phyloP scores from a whole-genome alignment of 92 coral and sea anemone genomes.

The Porites cylindrica region DNA sequence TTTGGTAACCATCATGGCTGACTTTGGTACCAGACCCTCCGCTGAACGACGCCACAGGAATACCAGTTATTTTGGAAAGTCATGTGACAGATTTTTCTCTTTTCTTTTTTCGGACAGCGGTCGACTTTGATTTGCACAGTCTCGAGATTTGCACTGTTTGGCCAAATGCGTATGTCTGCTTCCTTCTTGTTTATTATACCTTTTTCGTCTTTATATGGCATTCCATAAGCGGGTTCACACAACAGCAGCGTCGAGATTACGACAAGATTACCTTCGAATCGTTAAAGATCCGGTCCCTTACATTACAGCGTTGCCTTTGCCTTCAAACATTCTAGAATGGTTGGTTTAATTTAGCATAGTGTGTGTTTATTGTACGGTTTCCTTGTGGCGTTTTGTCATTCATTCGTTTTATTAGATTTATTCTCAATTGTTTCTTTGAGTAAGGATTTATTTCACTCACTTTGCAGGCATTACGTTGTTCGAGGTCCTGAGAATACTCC shows the following conservation, averaged over 20 bases:
- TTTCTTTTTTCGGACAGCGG: constrained; percentile 8
- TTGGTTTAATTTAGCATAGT: constrained; percentile 13
- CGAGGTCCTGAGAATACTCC: constrained; percentile 98
- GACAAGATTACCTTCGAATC: constrained; percentile 95
- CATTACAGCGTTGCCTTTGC: constrained; percentile 94
- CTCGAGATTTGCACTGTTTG: not conserved
- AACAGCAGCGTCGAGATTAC: constrained; percentile 94
- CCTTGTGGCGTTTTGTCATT: not conserved
- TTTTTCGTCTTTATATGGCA: constrained; percentile 75
- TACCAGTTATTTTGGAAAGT: not conserved
- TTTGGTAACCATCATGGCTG: constrained; percentile 34
- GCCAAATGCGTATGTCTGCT: not conserved
- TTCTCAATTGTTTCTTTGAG: not conserved
- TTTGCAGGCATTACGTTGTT: constrained; percentile 97
- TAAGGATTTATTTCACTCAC: not conserved
- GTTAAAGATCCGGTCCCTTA: constrained; percentile 95
- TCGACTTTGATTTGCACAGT: not conserved
- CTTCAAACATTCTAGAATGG: constrained; percentile 98
- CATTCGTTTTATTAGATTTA: not conserved
- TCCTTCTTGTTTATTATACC: not conserved
- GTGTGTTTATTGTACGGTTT: not conserved
- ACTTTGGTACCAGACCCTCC: constrained; percentile 14
- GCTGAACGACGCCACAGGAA: not conserved
- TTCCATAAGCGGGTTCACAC: constrained; percentile 92
- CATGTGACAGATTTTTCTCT: too few relatives aligned